These are phyloP conservation scores for Cosmopolites sordidus DNA, from an alignment of 2,888 invertebrate genomes.

Conservation along the genomic window DNA sequence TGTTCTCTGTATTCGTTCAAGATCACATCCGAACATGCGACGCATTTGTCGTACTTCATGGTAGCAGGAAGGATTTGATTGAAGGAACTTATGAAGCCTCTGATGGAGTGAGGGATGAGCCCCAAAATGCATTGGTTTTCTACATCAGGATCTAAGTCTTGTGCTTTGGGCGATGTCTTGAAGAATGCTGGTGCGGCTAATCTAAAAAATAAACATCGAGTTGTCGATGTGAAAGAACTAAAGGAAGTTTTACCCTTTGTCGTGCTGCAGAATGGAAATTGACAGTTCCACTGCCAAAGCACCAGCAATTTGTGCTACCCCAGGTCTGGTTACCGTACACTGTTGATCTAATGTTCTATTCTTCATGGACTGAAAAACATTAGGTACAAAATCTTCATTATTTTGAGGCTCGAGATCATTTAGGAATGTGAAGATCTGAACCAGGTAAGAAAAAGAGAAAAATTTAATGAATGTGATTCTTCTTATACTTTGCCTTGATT, in stretches of 20 bases:
- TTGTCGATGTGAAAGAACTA: neutral
- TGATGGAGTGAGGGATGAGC: conserved; percentile 85
- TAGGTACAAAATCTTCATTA: too few species aligned
- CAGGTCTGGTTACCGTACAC: conserved; percentile 95
- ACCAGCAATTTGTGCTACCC: conserved; percentile 84
- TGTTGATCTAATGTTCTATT: conserved; percentile 96
- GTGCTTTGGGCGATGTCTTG: conserved; percentile 44
- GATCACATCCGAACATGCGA: conserved; percentile 76
- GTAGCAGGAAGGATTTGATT: conserved; percentile 81
- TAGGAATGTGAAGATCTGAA: too few species aligned
- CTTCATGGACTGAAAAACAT: conserved; percentile 81
- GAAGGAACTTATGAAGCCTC: conserved; percentile 84
- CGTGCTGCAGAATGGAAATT: conserved; percentile 82
- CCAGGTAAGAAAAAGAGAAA: too few species aligned
- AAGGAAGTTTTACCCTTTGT: conserved; percentile 54
- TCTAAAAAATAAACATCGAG: conserved; percentile 41
- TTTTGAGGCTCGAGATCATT: neutral
- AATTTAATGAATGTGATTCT: too few species aligned
- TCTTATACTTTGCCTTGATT: too few species aligned
- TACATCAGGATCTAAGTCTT: conserved; percentile 18
- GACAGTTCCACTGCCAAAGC: conserved; percentile 89
- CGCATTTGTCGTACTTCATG: conserved; percentile 81
- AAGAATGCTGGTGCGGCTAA: conserved; percentile 64
- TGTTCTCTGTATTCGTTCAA: conserved; percentile 51
- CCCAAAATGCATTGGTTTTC: conserved; percentile 59